Base-by-base conservation (phyloP, 1,140 invertebrate species). In the Magallana ariakensis region DNA sequence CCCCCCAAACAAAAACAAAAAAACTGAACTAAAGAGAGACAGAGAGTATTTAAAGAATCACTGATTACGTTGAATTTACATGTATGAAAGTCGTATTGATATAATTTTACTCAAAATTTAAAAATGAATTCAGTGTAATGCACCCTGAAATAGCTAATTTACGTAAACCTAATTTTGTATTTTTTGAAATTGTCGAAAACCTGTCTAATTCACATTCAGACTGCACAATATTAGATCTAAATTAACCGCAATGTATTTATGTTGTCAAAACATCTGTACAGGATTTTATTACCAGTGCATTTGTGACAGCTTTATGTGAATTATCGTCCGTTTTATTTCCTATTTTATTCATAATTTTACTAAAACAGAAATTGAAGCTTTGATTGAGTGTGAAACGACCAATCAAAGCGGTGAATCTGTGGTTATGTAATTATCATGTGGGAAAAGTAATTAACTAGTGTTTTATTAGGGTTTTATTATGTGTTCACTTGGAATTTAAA, bases 311-410 rank as follows among this genome's bases (percentile, higher is more conserved):
- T 75, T 75, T 33, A 75, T 75, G 26, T 11, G 22, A 75, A 13
- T 46, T 75, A 7, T 75, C 13, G 33, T 75, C 19, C 66, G 33
- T 75, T 22, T 75, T 33, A 75, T 75, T 75, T 75, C 66, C 66
- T 75, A 75, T 26, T 9, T 26, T 33, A 26, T 75, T 26, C 22
- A 26, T 75, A 75, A 60, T 60, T 60, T 60, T 60, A n/a, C 58
- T 60, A 60, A 60, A 60, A 60, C n/a, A 60, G n/a, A 60, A 75
- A 75, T 10, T 75, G 11, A 75, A 13, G 33, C 19, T 75, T 33
- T 75, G 66, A 75, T 75, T 75, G 66, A 75, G 22, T 75, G 66
- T 11, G 11, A n/a, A 60, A 11, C 58, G 58, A 60, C 58, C 58
- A 60, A 60, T 60, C 58, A 26, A 13, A 75, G 33, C 66, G 22